phyloP scores from a whole-genome alignment of 2,888 invertebrate species.

The Campoplex nolae region DNA sequence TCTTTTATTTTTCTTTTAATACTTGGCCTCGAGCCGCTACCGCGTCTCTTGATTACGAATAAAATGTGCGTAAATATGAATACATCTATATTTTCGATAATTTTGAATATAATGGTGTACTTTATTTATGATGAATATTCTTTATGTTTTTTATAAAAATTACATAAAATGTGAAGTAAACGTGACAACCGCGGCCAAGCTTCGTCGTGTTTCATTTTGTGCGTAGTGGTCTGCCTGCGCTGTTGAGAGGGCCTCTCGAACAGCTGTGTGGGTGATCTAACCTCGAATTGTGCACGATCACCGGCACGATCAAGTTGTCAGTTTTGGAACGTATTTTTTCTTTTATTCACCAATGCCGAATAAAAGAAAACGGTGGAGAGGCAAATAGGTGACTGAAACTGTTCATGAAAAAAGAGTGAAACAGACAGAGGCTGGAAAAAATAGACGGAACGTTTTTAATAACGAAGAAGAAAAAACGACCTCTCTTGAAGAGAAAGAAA shows the following conservation, averaged over 20 bases:
- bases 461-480: neutral
- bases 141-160: slow-evolving; percentile 19
- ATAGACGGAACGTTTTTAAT: neutral
- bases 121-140: slow-evolving; percentile 24
- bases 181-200: slow-evolving; percentile 24
- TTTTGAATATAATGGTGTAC: slow-evolving; percentile 11
- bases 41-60: slow-evolving; percentile 33
- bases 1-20: too few species aligned
- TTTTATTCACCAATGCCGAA: neutral
- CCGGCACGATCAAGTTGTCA: too few species aligned
- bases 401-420: slow-evolving; percentile 10
- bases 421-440: slow-evolving; percentile 3
- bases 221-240: slow-evolving; percentile 25
- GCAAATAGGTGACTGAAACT: slow-evolving; percentile 25
- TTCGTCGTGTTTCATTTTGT: slow-evolving; percentile 26
- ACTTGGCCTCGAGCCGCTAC: too few species aligned
- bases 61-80: slow-evolving; percentile 16
- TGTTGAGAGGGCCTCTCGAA: slow-evolving; percentile 8
- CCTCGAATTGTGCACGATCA: neutral
- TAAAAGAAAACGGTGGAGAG: slow-evolving; percentile 35
- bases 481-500: neutral
- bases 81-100: slow-evolving; percentile 17
- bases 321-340: neutral
- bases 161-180: neutral
- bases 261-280: slow-evolving; percentile 10